Evolutionary conservation across 2,888 invertebrate species (phyloP), one percentile per base, ranked within the genome.

Genomic region (Spisula solida): DNA sequence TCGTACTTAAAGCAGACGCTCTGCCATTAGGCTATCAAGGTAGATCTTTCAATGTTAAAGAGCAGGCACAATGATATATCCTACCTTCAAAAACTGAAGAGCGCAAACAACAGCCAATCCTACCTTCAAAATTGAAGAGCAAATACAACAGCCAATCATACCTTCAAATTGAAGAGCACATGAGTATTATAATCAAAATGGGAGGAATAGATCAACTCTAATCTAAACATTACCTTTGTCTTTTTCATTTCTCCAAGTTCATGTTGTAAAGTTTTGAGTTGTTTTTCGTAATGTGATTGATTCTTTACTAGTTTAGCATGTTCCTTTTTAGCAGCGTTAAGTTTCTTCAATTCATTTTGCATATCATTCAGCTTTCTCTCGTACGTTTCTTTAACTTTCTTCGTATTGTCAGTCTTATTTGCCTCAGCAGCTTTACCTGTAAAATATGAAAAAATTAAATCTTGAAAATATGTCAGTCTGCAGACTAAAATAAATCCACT

Each of bases 301-400:
- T 98, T 98, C 94, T 98, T 94, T 94, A 99, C 97, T 93, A 99
- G 97, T 80, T 98, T 98, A 47, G 98, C 97, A 97, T 99, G 99
- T 95, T 99, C 99, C 92, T 98, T 98, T 96, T 99, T 98, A 4
- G 99, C 98, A 0, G 98, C 97, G 96, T 99, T 98, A 93, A 99
- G 97, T 92, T 98, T 97, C 95, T 98, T 98, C 96, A 99, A 97
- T 96, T 99, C 99, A 87, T 98, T 98, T 94, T 98, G 98, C 98
- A 99, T 98, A 41, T 98, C 97, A 20, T 97, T 97, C 84, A 99
- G 97, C 95, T 98, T 98, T 66, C 98, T 97, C 96, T 99, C 99
- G 97, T 99, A 99, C 94, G 99, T 98, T 48, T 98, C 98, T 93
- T 98, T 98, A 83, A 99, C 97, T 95, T 98, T 96, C 92, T 95